These are phyloP conservation scores for Monoplex corrugatus DNA, from an alignment of 2,888 invertebrate genomes.

Conservation along the genomic window DNA sequence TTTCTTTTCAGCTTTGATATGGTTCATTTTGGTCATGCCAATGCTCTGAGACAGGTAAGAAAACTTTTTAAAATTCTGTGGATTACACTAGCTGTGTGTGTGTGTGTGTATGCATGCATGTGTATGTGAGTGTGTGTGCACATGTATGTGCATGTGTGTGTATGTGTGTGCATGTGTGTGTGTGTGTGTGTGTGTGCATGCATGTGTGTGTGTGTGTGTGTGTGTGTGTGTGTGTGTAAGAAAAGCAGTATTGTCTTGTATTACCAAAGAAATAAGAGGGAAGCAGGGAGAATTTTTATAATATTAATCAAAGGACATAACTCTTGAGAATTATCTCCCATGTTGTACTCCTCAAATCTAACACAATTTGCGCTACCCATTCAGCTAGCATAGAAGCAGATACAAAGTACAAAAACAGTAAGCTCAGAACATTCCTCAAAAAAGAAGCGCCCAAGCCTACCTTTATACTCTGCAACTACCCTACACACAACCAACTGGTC, in stretches of 20 bases:
- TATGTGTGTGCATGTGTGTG: no score
- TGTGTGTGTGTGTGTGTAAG: not conserved
- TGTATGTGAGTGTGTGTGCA: no score
- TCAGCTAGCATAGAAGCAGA: not conserved
- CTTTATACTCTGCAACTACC: no score
- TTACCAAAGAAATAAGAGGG: not conserved
- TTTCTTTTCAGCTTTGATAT: slow-evolving; percentile 93
- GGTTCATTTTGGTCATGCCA: slow-evolving; percentile 99
- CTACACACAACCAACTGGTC: no score
- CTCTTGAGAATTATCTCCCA: not conserved
- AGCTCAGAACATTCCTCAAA: no score
- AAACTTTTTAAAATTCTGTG: not conserved
- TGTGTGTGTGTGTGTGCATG: no score
- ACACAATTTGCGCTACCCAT: not conserved
- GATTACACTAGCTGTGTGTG: no score
- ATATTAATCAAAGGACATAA: not conserved
- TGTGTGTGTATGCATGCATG: no score
- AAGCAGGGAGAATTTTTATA: no score
- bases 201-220: no score
- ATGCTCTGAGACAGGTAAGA: slow-evolving; percentile 89
- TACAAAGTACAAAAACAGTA: not conserved
- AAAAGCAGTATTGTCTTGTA: not conserved
- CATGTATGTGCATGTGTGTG: no score
- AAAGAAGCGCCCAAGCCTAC: no score
- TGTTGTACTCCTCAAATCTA: not conserved